Evolutionary conservation across 2,113 vertebrate species (phyloP).

Genomic region (Hippopotamus amphibius): DNA sequence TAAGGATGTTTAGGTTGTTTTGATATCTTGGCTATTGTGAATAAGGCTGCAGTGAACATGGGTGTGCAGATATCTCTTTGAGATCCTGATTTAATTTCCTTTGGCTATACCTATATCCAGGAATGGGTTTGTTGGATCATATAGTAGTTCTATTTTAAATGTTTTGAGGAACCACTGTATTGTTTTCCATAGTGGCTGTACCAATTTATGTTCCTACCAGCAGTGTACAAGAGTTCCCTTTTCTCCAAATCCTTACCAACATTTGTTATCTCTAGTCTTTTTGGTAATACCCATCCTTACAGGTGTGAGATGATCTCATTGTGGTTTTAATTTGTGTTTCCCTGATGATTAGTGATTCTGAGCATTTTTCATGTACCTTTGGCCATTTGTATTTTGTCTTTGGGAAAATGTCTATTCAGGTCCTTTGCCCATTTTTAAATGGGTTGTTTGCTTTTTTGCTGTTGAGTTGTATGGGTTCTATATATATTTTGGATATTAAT

Average conservation of each 20-base stretch:
- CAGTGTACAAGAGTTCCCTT: neutral
- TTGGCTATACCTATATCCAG: neutral
- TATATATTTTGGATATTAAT: neutral
- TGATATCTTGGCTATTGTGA: neutral
- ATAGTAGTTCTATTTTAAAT: neutral
- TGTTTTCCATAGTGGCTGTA: neutral
- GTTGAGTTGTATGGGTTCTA: neutral
- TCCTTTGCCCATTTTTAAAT: neutral
- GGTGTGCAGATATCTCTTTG: neutral
- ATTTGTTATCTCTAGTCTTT: neutral
- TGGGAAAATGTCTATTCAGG: neutral
- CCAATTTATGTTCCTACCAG: neutral
- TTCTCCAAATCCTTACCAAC: neutral
- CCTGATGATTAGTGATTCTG: neutral
- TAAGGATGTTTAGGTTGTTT: neutral
- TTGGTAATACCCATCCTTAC: neutral
- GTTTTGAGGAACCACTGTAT: neutral
- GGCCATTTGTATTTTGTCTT: neutral
- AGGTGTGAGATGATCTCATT: neutral
- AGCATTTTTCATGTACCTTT: neutral
- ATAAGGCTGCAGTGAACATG: neutral
- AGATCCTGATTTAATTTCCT: neutral
- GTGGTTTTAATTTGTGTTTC: neutral
- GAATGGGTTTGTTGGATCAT: neutral
- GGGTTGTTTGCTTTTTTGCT: neutral